Evolutionary conservation across 2,888 invertebrate genomes (phyloP).

Genomic region (Subacronicta megacephala): DNA sequence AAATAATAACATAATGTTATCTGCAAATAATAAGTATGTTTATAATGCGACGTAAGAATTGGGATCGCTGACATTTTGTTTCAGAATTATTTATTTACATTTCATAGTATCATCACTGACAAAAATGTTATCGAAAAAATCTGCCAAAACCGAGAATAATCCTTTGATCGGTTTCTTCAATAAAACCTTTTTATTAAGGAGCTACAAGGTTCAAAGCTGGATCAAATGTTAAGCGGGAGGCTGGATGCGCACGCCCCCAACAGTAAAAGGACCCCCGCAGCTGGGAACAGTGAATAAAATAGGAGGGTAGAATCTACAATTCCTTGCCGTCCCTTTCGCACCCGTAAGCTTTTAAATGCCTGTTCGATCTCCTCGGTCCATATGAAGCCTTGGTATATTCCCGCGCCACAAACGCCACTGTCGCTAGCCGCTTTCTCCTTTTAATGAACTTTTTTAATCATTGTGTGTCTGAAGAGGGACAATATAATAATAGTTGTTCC

Average conservation of each 20-base stretch:
- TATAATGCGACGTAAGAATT: too few species aligned
- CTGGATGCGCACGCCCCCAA: conserved; percentile 59
- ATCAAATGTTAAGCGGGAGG: conserved; percentile 8
- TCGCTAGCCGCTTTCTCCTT: conserved; percentile 89
- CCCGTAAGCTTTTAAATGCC: conserved; percentile 74
- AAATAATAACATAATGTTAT: not conserved
- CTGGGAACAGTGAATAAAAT: conserved; percentile 63
- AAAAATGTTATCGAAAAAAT: conserved; percentile 21
- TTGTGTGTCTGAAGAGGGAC: conserved; percentile 60
- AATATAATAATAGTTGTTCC: conserved; percentile 31
- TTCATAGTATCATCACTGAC: conserved; percentile 35
- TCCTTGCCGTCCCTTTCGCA: conserved; percentile 72
- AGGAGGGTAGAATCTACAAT: conserved; percentile 63
- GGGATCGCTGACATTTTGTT: too few species aligned
- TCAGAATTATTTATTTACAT: conserved; percentile 1
- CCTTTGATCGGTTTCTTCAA: conserved; percentile 6
- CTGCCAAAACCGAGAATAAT: too few species aligned
- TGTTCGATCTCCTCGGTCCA: conserved; percentile 57
- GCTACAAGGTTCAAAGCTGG: too few species aligned
- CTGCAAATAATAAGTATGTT: not conserved
- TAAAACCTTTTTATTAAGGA: too few species aligned
- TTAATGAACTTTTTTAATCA: conserved; percentile 74
- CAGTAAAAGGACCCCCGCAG: conserved; percentile 57
- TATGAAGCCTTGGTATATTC: conserved; percentile 84
- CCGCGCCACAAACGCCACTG: conserved; percentile 85